Evolutionary conservation across 1,140 invertebrate genomes (phyloP).

Genomic region (Lordiphosa mommai): DNA sequence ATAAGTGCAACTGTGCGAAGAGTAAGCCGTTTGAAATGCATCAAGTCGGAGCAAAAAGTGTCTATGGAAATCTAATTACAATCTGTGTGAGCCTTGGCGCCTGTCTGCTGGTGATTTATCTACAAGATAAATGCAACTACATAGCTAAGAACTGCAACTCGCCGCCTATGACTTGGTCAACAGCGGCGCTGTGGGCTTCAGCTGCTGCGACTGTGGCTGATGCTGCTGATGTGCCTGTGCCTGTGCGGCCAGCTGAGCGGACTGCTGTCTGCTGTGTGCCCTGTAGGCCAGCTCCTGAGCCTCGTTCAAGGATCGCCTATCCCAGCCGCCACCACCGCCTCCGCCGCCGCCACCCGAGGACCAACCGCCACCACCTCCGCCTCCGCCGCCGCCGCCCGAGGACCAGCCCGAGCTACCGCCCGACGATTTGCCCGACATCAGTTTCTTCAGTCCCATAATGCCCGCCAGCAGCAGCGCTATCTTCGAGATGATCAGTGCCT

Average conservation of each 20-base stretch:
- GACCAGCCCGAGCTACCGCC: constrained; percentile 81
- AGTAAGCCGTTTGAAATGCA: constrained; percentile 63
- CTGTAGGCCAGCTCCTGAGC: constrained; percentile 86
- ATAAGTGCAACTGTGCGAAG: constrained; percentile 58
- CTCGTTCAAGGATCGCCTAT: constrained; percentile 80
- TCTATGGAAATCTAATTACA: constrained; percentile 66
- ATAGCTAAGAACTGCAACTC: constrained; percentile 20
- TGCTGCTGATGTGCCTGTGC: constrained; percentile 25
- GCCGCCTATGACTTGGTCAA: constrained; percentile 53
- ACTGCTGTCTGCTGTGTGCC: constrained; percentile 79
- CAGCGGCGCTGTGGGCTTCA: constrained; percentile 29
- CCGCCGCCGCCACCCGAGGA: constrained; percentile 81
- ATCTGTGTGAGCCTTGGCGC: constrained; percentile 30
- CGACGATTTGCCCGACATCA: constrained; percentile 84
- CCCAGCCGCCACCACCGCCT: constrained; percentile 79
- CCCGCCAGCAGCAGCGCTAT: constrained; percentile 88
- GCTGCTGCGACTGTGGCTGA: constrained; percentile 17
- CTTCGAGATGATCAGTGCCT: constrained; percentile 88
- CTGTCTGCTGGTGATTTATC: constrained; percentile 46
- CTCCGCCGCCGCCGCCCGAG: constrained; percentile 81
- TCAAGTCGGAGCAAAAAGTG: constrained; percentile 44
- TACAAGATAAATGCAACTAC: constrained; percentile 71
- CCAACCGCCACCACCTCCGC: constrained; percentile 83
- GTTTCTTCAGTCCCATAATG: constrained; percentile 89
- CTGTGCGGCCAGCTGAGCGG: constrained; percentile 24